A percentile compares a stretch with the other conserved stretches of the same genome.
phyloP scores from a whole-genome alignment of 2,888 invertebrate species.

The Neoscelio sp. region DNA sequence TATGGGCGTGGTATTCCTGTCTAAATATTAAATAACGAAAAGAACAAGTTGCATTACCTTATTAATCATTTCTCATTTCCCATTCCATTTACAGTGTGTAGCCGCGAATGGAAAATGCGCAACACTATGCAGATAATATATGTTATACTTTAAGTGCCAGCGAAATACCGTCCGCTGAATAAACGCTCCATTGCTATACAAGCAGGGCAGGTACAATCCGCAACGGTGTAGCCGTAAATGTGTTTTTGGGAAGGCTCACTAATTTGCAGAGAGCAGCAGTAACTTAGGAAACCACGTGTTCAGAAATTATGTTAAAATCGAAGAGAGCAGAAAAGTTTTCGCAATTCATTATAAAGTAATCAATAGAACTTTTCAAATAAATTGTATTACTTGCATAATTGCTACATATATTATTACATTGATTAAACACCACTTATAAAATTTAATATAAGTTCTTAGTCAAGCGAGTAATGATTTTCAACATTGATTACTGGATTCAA shows the following conservation, averaged over 20 bases:
- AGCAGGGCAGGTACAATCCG: conserved; percentile 33
- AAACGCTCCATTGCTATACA: conserved; percentile 64
- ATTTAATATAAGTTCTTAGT: conserved; percentile 20
- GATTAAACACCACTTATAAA: conserved; percentile 15
- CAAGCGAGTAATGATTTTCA: conserved; percentile 15
- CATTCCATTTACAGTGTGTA: conserved; percentile 18
- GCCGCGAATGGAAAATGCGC: conserved; percentile 62
- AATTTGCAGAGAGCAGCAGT: conserved; percentile 47
- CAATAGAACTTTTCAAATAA: conserved; percentile 12
- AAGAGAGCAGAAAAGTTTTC: conserved; percentile 33
- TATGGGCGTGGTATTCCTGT: not conserved
- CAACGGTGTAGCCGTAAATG: conserved; percentile 50
- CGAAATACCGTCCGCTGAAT: conserved; percentile 69
- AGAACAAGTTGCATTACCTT: conserved; percentile 53
- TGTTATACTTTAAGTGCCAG: conserved; percentile 62
- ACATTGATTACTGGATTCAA: conserved; percentile 24
- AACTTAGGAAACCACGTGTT: conserved; percentile 42
- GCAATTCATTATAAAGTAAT: conserved; percentile 34
- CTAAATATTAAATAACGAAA: conserved; percentile 6
- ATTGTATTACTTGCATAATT: conserved; percentile 24
- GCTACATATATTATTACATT: conserved; percentile 11
- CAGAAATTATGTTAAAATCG: conserved; percentile 32
- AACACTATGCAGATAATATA: conserved; percentile 66
- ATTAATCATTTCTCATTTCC: conserved; percentile 65
- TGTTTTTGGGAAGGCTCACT: conserved; percentile 56